These are phyloP conservation scores for Megalops atlanticus DNA, from an alignment of 2,113 vertebrate species.

Conservation along the genomic window DNA sequence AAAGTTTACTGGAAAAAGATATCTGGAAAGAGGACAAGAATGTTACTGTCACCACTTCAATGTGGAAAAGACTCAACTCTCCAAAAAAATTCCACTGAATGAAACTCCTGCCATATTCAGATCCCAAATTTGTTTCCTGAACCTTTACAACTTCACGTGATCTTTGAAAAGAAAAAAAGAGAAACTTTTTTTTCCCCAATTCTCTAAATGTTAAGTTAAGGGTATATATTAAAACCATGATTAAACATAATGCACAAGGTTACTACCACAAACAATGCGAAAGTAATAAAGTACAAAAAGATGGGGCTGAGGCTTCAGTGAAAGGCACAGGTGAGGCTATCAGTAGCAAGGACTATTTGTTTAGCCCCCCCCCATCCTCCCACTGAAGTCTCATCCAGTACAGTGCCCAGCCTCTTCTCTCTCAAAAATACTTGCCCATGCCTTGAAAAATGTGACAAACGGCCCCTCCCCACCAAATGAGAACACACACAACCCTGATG, in stretches of 20 bases:
- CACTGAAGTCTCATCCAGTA: not conserved
- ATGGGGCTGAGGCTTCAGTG: not conserved
- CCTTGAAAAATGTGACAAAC: slow-evolving; percentile 30
- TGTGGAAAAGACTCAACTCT: too few relatives aligned
- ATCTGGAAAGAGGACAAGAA: too few relatives aligned
- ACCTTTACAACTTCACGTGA: too few relatives aligned
- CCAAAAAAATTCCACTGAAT: too few relatives aligned
- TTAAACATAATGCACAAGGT: not conserved
- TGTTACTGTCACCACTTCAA: too few relatives aligned
- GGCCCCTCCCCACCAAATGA: slow-evolving; percentile 17
- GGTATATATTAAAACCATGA: not conserved
- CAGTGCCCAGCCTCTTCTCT: not conserved
- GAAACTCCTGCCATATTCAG: too few relatives aligned
- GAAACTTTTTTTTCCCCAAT: not conserved
- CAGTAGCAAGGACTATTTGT: not conserved
- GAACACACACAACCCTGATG: slow-evolving; percentile 40
- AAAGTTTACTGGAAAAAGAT: too few relatives aligned
- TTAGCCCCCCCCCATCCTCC: too few relatives aligned
- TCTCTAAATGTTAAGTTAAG: not conserved
- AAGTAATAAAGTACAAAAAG: not conserved
- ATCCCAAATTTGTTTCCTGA: too few relatives aligned
- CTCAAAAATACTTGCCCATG: slow-evolving; percentile 29
- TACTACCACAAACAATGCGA: not conserved
- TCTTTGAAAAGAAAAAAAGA: too few relatives aligned
- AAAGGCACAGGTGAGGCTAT: not conserved